phyloP scores from a whole-genome alignment of 2,113 vertebrate species.

The Parus major region DNA sequence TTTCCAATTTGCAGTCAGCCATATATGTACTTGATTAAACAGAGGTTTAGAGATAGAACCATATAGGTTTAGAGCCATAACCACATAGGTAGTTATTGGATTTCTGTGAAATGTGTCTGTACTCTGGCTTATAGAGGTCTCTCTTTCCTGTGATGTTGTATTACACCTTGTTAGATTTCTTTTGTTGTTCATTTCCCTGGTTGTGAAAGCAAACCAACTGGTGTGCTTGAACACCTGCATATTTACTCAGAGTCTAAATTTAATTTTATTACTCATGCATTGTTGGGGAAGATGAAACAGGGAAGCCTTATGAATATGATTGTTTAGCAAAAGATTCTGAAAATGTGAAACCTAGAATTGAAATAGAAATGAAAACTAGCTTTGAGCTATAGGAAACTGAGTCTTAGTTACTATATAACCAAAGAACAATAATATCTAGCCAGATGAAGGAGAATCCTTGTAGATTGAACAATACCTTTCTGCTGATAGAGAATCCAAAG shows the following conservation, averaged over 20 bases:
- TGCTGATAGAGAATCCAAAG: too few relatives aligned
- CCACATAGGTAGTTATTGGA: background rate
- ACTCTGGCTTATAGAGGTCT: background rate
- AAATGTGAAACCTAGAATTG: too few relatives aligned
- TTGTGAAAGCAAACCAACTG: background rate
- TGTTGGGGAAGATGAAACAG: too few relatives aligned
- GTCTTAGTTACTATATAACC: too few relatives aligned
- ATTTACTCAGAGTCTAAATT: slow-evolving; percentile 1
- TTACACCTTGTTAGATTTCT: background rate
- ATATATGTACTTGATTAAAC: background rate
- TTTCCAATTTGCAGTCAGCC: background rate
- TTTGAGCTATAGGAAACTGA: too few relatives aligned
- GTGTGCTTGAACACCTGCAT: background rate
- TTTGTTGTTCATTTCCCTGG: background rate
- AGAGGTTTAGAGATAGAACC: background rate
- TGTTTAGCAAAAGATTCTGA: too few relatives aligned
- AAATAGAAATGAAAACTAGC: too few relatives aligned
- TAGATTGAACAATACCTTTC: too few relatives aligned
- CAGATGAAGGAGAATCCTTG: too few relatives aligned
- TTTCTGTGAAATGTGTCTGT: background rate
- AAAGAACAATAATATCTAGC: too few relatives aligned
- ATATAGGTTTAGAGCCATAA: background rate
- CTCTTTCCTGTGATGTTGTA: background rate
- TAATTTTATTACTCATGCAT: slow-evolving; percentile 7
- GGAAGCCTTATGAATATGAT: too few relatives aligned